phyloP scores from a whole-genome alignment of 2,797 vertebrate species.

The Strix occidentalis region DNA sequence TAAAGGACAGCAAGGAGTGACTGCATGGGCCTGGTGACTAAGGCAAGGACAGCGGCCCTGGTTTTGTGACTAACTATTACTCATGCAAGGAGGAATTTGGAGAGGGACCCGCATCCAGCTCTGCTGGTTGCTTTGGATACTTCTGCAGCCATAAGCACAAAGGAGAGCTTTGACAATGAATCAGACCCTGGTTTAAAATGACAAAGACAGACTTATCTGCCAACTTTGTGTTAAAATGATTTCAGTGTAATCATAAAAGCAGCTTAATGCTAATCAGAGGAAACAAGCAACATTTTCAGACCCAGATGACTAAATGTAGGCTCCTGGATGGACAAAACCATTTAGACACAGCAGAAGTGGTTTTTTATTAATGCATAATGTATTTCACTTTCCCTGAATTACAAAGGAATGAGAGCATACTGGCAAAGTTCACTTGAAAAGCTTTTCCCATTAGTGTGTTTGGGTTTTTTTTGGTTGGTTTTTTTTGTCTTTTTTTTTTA shows the following conservation, averaged over 20 bases:
- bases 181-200: constrained; percentile 17
- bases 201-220: constrained; percentile 41
- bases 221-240: constrained; percentile 13
- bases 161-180: constrained; percentile 61
- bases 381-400: background rate
- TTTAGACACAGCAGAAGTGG: background rate
- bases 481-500: background rate
- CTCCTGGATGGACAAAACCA: constrained; percentile 18
- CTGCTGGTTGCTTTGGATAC: background rate
- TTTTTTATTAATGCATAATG: background rate
- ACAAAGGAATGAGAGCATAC: background rate
- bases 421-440: background rate
- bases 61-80: constrained; percentile 54
- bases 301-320: background rate
- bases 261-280: constrained; percentile 31
- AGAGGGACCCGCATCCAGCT: background rate
- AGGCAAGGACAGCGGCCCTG: background rate
- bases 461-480: too few species aligned
- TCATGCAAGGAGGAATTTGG: constrained; percentile 43
- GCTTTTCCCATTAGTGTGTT: background rate
- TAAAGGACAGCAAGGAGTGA: background rate
- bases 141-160: constrained; percentile 46
- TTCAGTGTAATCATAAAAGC: constrained; percentile 3
- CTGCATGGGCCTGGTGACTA: constrained; percentile 4
- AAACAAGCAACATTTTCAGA: constrained; percentile 10